These are phyloP conservation scores for Chamaea fasciata DNA, from an alignment of 2,113 vertebrate genomes.

Conservation along the genomic window DNA sequence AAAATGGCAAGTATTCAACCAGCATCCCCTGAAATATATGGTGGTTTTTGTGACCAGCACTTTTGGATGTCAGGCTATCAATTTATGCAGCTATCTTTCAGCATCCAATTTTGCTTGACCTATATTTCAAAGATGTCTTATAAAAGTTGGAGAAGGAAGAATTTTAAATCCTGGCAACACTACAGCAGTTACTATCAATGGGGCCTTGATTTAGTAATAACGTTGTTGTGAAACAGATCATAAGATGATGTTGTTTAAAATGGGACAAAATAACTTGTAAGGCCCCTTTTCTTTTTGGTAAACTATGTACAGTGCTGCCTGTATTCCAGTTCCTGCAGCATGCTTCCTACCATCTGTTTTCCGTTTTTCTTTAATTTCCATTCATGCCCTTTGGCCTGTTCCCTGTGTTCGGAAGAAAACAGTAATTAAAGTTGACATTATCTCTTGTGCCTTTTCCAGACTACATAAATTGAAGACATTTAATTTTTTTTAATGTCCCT, in stretches of 20 bases:
- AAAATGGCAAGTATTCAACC: not conserved
- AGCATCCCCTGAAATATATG: not conserved
- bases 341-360: slow-evolving; percentile 73
- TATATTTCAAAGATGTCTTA: not conserved
- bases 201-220: slow-evolving; percentile 17
- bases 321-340: slow-evolving; percentile 50
- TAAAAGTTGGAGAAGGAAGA: not conserved
- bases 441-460: slow-evolving; percentile 55
- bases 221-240: slow-evolving; percentile 2
- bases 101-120: not conserved
- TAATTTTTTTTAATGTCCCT: not conserved
- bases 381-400: slow-evolving; percentile 67
- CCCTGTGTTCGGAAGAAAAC: slow-evolving; percentile 60
- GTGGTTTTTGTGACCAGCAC: not conserved
- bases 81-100: slow-evolving; percentile 22
- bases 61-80: not conserved
- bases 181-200: not conserved
- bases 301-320: slow-evolving; percentile 54
- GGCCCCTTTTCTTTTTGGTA: not conserved
- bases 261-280: slow-evolving; percentile 20
- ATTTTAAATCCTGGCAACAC: not conserved
- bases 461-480: slow-evolving; percentile 4
- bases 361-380: slow-evolving; percentile 77
- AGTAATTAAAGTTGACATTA: slow-evolving; percentile 72
- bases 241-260: slow-evolving; percentile 21